These are phyloP conservation scores for Phyllostomus discolor DNA, from an alignment of 2,113 vertebrate genomes.

Conservation along the genomic window DNA sequence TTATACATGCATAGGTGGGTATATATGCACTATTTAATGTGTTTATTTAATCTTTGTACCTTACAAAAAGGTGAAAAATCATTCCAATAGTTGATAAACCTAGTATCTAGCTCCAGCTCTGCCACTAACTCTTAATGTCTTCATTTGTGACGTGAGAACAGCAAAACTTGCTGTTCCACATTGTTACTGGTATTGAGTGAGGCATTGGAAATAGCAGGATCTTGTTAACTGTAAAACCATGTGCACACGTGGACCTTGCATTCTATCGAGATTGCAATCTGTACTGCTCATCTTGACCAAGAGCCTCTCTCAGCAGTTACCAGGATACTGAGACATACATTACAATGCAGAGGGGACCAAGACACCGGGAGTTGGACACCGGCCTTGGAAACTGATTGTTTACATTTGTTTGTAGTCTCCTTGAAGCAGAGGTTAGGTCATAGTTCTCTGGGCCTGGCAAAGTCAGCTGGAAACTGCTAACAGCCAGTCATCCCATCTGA, in stretches of 20 bases:
- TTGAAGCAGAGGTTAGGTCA: slow-evolving; percentile 71
- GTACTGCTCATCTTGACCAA: not conserved
- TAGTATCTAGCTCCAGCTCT: not conserved
- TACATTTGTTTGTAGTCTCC: slow-evolving; percentile 62
- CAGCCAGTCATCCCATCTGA: not conserved
- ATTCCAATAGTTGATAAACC: not conserved
- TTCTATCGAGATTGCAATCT: not conserved
- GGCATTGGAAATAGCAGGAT: not conserved
- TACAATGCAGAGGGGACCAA: slow-evolving; percentile 39
- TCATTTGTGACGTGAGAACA: not conserved
- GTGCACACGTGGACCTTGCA: not conserved
- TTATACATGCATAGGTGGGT: not conserved
- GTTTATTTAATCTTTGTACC: not conserved
- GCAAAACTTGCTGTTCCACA: not conserved
- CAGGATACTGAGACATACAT: slow-evolving; percentile 61
- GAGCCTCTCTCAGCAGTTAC: slow-evolving; percentile 39
- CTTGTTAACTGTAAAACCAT: slow-evolving; percentile 12
- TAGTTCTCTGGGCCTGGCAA: slow-evolving; percentile 55
- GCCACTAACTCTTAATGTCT: not conserved
- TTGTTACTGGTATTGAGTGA: not conserved
- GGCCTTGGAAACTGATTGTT: slow-evolving; percentile 72
- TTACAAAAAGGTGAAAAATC: not conserved
- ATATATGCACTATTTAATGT: not conserved
- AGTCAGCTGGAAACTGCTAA: slow-evolving; percentile 49
- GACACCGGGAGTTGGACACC: slow-evolving; percentile 40